A percentile compares a stretch with the other conserved stretches of the same genome.
Conservation (phyloP, 2,113 vertebrate species). For the Pluvialis apricaria region DNA sequence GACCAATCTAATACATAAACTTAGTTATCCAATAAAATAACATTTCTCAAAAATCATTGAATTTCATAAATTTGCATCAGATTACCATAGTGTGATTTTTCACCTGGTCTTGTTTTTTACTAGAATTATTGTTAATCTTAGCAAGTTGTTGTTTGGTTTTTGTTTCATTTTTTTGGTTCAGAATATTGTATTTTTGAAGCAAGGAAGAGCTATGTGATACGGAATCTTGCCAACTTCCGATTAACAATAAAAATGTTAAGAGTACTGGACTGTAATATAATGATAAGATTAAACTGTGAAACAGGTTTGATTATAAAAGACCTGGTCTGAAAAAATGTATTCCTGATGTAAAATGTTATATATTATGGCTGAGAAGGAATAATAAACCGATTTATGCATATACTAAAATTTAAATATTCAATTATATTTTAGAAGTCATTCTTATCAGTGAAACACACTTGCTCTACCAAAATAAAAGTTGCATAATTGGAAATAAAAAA, state of each 20-base stretch:
- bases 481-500: constrained; percentile 45
- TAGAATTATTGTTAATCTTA: neutral
- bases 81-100: neutral
- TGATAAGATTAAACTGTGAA: constrained; percentile 49
- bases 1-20: neutral
- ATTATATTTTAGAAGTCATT: constrained; percentile 14
- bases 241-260: constrained; percentile 32
- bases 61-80: neutral
- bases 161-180: neutral
- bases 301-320: constrained; percentile 30
- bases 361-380: constrained; percentile 10
- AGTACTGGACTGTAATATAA: constrained; percentile 40
- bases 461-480: constrained; percentile 49
- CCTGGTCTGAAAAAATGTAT: constrained; percentile 11
- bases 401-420: constrained; percentile 44
- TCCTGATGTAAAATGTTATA: neutral
- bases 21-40: neutral
- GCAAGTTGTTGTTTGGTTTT: neutral
- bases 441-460: constrained; percentile 55
- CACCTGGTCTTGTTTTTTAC: neutral
- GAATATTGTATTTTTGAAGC: constrained; percentile 54
- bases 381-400: constrained; percentile 25
- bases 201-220: constrained; percentile 28
- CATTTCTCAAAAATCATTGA: neutral
- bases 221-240: constrained; percentile 12